These are phyloP conservation scores for Ametastegia equiseti DNA, from an alignment of 2,888 invertebrate genomes.

Conservation along the genomic window DNA sequence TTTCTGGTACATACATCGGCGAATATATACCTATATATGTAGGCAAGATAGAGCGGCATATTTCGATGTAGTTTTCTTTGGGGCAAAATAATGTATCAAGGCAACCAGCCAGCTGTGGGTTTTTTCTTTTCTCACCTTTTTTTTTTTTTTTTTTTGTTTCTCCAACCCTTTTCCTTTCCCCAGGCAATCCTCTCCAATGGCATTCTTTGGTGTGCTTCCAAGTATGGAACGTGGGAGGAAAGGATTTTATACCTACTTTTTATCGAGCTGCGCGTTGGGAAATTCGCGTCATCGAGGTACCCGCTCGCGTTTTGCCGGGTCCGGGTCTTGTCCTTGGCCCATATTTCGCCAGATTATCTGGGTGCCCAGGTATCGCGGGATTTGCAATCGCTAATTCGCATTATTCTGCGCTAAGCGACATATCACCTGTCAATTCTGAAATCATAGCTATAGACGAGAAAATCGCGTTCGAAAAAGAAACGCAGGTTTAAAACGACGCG, in stretches of 20 bases:
- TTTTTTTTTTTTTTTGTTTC: background rate
- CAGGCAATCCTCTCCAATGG: slow-evolving; percentile 34
- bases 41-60: background rate
- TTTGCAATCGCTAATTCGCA: too few relatives aligned
- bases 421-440: too few relatives aligned
- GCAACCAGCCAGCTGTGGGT: background rate
- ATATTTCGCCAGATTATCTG: slow-evolving; percentile 12
- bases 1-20: background rate
- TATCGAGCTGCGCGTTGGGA: slow-evolving; percentile 39
- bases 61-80: background rate
- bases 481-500: background rate
- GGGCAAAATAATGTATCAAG: background rate
- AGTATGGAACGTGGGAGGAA: slow-evolving; percentile 25
- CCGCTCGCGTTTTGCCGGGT: slow-evolving; percentile 28
- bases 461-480: too few relatives aligned
- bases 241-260: slow-evolving; percentile 39
- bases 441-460: too few relatives aligned
- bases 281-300: slow-evolving; percentile 40
- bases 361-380: background rate
- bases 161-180: slow-evolving; percentile 18
- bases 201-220: slow-evolving; percentile 32
- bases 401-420: too few relatives aligned
- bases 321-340: slow-evolving; percentile 40
- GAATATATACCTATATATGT: background rate
- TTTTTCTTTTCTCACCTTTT: background rate